Evolutionary conservation across 2,888 invertebrate genomes (phyloP).

Genomic region (Pteria penguin): DNA sequence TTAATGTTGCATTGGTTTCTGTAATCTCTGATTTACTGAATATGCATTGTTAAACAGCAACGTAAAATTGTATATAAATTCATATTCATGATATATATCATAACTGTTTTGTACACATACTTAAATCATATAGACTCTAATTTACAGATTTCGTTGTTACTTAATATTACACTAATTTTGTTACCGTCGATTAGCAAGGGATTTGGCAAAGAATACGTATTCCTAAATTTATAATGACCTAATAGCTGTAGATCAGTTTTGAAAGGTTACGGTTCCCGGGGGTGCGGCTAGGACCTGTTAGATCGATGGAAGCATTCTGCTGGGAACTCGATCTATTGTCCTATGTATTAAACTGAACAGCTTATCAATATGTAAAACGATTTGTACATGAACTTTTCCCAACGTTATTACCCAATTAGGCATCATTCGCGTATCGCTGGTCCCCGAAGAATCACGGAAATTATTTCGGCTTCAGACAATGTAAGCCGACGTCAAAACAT

Average conservation of each 20-base stretch:
- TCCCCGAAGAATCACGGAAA: constrained; percentile 11
- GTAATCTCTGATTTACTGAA: too few species aligned
- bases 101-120: too few species aligned
- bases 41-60: too few species aligned
- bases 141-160: too few species aligned
- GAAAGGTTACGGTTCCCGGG: background rate
- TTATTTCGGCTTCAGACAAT: constrained; percentile 24
- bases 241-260: background rate
- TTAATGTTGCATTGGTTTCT: too few species aligned
- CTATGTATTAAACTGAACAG: constrained; percentile 24
- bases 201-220: too few species aligned
- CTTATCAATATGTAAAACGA: constrained; percentile 12
- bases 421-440: constrained; percentile 12
- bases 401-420: constrained; percentile 27
- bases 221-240: too few species aligned
- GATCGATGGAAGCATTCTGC: background rate
- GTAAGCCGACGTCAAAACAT: constrained; percentile 22
- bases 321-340: constrained; percentile 9
- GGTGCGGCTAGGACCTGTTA: background rate
- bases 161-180: too few species aligned
- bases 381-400: constrained; percentile 1
- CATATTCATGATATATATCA: too few species aligned
- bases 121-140: too few species aligned
- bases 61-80: too few species aligned
- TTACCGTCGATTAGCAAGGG: too few species aligned